A percentile compares a stretch with the other conserved stretches of the same genome.
phyloP scores from a whole-genome alignment of 2,797 vertebrate genomes.

The Mormyrops attenuatus region DNA sequence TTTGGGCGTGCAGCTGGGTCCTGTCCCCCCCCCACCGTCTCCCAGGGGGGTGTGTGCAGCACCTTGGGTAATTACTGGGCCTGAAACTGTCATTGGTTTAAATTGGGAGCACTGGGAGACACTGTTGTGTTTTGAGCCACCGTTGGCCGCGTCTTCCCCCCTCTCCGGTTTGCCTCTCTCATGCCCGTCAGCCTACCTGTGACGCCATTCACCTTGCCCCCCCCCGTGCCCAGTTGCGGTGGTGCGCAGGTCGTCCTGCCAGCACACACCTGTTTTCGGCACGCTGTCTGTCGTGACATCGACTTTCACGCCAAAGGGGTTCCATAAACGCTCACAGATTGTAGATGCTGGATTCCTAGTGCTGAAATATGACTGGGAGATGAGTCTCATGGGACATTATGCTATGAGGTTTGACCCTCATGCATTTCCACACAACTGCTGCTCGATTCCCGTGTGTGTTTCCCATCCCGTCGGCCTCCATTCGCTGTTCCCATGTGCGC shows the following conservation, averaged over 20 bases:
- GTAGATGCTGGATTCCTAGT: neutral
- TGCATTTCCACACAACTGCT: neutral
- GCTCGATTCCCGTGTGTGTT: neutral
- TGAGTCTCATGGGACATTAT: neutral
- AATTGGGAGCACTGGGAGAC: slow-evolving; percentile 50
- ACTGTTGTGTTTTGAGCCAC: slow-evolving; percentile 26
- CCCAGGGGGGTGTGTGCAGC: slow-evolving; percentile 13
- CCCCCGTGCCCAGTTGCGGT: neutral
- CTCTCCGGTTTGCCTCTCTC: too few species aligned
- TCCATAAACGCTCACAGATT: neutral
- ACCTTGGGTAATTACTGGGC: slow-evolving; percentile 35
- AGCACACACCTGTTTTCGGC: neutral
- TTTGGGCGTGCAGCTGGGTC: slow-evolving; percentile 44
- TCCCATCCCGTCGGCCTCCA: neutral
- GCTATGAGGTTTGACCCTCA: neutral
- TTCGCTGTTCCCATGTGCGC: neutral
- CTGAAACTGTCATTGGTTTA: slow-evolving; percentile 43
- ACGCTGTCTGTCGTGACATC: neutral
- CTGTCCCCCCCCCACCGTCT: neutral
- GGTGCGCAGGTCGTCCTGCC: neutral
- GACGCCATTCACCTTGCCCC: neutral
- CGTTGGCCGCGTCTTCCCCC: neutral
- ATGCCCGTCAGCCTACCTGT: neutral
- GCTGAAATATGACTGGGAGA: neutral
- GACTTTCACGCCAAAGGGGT: neutral